phyloP scores from a whole-genome alignment of 2,797 vertebrate genomes.

The Choloepus didactylus region DNA sequence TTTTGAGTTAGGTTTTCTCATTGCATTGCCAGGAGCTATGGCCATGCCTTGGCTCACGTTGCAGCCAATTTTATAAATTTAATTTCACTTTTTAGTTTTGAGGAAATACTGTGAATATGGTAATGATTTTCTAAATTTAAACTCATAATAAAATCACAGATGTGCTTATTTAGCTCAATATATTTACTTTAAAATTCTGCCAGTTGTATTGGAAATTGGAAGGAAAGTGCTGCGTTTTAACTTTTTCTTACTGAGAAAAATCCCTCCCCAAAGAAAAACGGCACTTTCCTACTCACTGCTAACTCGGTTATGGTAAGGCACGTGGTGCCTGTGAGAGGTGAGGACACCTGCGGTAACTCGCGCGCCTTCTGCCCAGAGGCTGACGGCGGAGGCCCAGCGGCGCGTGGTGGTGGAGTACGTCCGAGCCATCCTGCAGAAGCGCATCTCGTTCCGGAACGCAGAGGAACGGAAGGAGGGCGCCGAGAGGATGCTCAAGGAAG shows the following conservation, averaged over 20 bases:
- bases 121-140: background rate
- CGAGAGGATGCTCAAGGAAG: constrained; percentile 96
- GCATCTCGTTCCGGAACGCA: constrained; percentile 94
- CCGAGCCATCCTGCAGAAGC: constrained; percentile 96
- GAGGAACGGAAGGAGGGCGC: constrained; percentile 98
- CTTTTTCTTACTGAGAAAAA: no score
- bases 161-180: background rate
- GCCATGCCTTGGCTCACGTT: no score
- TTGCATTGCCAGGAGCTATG: no score
- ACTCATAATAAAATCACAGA: background rate
- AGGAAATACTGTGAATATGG: no score
- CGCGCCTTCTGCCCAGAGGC: constrained; percentile 88
- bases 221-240: background rate
- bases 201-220: background rate
- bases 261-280: no score
- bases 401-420: constrained; percentile 97
- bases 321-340: no score
- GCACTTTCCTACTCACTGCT: no score
- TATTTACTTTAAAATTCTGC: background rate
- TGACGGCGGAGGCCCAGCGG: constrained; percentile 95
- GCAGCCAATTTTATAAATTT: no score
- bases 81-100: no score
- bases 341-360: no score
- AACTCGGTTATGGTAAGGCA: no score
- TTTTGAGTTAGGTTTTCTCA: background rate